Evolutionary conservation across 2,888 invertebrate species (phyloP).

Genomic region (Drosophila paramelanica): DNA sequence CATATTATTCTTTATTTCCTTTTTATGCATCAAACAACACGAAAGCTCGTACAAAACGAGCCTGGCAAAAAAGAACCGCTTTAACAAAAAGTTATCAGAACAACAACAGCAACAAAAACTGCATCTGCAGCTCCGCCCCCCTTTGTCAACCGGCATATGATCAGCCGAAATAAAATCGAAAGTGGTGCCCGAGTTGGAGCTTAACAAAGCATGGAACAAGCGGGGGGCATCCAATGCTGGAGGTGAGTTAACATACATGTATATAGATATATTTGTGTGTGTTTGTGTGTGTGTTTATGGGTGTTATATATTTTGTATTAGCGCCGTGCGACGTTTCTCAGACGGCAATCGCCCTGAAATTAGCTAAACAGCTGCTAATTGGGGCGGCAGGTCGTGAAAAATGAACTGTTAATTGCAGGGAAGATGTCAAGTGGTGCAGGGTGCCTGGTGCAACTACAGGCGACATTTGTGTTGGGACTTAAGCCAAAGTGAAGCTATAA

Average conservation of each 20-base stretch:
- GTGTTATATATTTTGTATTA: slow-evolving; percentile 39
- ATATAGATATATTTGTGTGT: not conserved
- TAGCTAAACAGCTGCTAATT: slow-evolving; percentile 70
- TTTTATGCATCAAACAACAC: slow-evolving; percentile 35
- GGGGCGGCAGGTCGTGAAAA: slow-evolving; percentile 49
- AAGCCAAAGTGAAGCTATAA: slow-evolving; percentile 3
- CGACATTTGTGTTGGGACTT: slow-evolving; percentile 13
- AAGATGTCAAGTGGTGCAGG: not conserved
- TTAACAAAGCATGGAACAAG: slow-evolving; percentile 36
- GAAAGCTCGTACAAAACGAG: slow-evolving; percentile 40
- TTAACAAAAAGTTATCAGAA: slow-evolving; percentile 9
- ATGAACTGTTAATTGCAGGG: slow-evolving; percentile 11
- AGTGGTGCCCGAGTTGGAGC: slow-evolving; percentile 23
- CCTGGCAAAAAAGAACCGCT: slow-evolving; percentile 40
- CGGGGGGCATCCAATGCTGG: slow-evolving; percentile 21
- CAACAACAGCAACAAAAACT: slow-evolving; percentile 7
- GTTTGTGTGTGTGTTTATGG: slow-evolving; percentile 15
- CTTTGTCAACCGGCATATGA: slow-evolving; percentile 37
- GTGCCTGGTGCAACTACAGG: not conserved
- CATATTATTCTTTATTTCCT: slow-evolving; percentile 38
- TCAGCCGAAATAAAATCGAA: slow-evolving; percentile 41
- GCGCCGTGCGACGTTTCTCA: slow-evolving; percentile 37
- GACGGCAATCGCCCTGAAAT: slow-evolving; percentile 40
- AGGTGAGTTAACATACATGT: slow-evolving; percentile 37
- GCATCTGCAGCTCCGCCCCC: not conserved